Conservation (phyloP, 2,888 invertebrate genomes). For the Punctoribates punctum region DNA sequence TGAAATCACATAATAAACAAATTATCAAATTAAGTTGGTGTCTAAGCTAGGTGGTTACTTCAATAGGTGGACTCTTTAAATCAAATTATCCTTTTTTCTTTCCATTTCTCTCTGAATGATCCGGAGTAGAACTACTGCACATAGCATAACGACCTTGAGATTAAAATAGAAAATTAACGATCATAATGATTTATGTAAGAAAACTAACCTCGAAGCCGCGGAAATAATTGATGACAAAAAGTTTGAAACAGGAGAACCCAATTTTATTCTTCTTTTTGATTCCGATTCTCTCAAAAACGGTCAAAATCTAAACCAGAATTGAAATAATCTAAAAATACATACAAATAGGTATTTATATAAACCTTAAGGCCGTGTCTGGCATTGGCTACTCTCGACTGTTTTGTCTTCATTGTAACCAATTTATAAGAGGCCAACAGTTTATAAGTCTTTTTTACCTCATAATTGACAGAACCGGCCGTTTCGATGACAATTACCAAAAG, state of each 20-base stretch:
- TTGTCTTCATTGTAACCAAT: background rate
- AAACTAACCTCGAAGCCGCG: background rate
- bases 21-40: too few species aligned
- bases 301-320: background rate
- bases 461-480: background rate
- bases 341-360: too few species aligned
- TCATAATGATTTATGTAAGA: background rate
- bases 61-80: too few species aligned
- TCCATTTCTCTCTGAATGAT: background rate
- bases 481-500: background rate
- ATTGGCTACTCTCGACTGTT: background rate
- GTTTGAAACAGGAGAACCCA: background rate
- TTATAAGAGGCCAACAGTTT: conserved; percentile 10
- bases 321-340: too few species aligned
- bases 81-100: too few species aligned
- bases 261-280: background rate
- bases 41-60: too few species aligned
- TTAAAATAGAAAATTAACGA: background rate
- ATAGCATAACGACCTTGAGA: background rate
- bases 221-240: background rate
- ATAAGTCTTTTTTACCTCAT: background rate
- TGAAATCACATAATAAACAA: too few species aligned
- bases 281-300: background rate
- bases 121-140: background rate
- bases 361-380: background rate